Conservation (phyloP, 2,888 invertebrate genomes). For the Mythimna loreyi region DNA sequence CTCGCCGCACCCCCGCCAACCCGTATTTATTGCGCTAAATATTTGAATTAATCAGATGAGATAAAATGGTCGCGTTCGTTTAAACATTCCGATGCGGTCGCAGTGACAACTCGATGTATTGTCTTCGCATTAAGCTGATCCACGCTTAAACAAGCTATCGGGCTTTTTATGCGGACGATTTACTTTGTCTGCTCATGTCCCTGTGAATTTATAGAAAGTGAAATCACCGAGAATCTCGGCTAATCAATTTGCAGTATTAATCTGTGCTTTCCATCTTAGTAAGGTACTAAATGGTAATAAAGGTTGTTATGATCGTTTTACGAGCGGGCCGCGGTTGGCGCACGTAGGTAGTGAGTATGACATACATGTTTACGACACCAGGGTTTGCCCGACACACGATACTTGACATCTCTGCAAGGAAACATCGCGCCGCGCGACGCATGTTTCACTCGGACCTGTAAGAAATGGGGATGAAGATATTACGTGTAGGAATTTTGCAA, state of each 20-base stretch:
- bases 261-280: conserved; percentile 68
- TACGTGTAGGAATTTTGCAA: conserved; percentile 83
- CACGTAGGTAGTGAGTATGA: conserved; percentile 83
- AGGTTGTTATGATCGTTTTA: conserved; percentile 82
- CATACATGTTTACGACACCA: conserved; percentile 86
- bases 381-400: conserved; percentile 84
- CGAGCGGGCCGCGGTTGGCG: conserved; percentile 72
- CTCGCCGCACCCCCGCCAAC: conserved; percentile 67
- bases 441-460: conserved; percentile 80
- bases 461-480: conserved; percentile 82
- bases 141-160: conserved; percentile 77
- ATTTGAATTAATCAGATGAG: conserved; percentile 91
- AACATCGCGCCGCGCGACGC: conserved; percentile 78
- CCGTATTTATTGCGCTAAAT: conserved; percentile 90
- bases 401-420: conserved; percentile 83
- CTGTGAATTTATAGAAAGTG: conserved; percentile 62
- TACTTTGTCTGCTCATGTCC: conserved; percentile 60
- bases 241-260: conserved; percentile 68
- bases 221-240: conserved; percentile 52
- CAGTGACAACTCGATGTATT: conserved; percentile 90
- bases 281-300: conserved; percentile 71
- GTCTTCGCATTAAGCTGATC: conserved; percentile 85
- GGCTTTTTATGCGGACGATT: conserved; percentile 72
- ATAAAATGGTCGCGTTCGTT: conserved; percentile 88
- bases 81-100: conserved; percentile 89